Evolutionary conservation across 2,888 invertebrate species (phyloP).

Genomic region (Cantharis rustica): DNA sequence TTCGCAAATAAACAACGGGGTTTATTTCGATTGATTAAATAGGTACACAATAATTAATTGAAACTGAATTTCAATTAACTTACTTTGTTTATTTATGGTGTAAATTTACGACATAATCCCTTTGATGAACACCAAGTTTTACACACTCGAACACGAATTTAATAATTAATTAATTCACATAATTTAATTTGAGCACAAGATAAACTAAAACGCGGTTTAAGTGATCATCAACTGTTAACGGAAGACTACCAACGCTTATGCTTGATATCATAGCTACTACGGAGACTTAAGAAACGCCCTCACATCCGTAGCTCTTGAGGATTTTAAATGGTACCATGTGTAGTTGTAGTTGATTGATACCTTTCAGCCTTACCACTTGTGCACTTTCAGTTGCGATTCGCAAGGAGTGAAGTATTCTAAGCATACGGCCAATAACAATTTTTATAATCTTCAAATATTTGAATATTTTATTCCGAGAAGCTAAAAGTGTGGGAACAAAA

Average conservation of each 20-base stretch:
- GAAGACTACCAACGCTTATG: neutral
- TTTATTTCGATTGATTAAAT: too few relatives aligned
- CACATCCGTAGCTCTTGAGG: neutral
- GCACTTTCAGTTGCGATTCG: neutral
- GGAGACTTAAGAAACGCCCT: neutral
- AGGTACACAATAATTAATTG: neutral
- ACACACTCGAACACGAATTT: neutral
- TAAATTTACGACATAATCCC: neutral
- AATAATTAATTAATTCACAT: neutral
- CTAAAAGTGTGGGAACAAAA: constrained; percentile 24
- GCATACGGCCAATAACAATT: neutral
- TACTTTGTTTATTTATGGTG: neutral
- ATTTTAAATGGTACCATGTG: neutral
- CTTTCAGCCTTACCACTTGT: neutral
- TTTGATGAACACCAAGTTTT: neutral
- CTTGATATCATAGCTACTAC: neutral
- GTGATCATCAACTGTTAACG: neutral
- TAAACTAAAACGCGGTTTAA: neutral
- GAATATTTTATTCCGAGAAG: constrained; percentile 4
- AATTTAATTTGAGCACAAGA: neutral
- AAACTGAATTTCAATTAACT: neutral
- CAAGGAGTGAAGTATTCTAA: neutral
- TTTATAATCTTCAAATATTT: constrained; percentile 14
- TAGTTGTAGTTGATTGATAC: neutral
- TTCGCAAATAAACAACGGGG: neutral